phyloP scores from a whole-genome alignment of 1,140 invertebrate species.

The Zaprionus tsacasi region DNA sequence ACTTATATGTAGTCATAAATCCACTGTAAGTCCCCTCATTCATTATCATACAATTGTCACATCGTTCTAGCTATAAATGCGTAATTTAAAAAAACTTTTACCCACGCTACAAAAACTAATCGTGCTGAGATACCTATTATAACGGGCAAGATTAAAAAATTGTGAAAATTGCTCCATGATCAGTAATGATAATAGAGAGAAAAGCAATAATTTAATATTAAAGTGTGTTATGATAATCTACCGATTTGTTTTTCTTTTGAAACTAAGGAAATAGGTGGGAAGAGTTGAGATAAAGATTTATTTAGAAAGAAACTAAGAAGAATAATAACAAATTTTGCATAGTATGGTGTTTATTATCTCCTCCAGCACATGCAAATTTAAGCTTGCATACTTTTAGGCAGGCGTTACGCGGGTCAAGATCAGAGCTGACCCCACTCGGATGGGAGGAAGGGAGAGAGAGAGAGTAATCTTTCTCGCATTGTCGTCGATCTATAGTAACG shows the following conservation, averaged over 20 bases:
- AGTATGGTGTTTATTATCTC: too few relatives aligned
- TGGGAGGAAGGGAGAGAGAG: not conserved
- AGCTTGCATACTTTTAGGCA: constrained; percentile 68
- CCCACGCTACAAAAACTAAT: not conserved
- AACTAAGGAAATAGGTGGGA: too few relatives aligned
- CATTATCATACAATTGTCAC: not conserved
- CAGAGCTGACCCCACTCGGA: not conserved
- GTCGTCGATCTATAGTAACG: not conserved
- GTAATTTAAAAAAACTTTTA: not conserved
- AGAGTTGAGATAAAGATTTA: too few relatives aligned
- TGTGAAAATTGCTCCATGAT: not conserved
- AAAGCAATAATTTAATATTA: not conserved
- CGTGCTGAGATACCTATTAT: not conserved
- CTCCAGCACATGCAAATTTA: not conserved
- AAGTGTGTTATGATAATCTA: too few relatives aligned
- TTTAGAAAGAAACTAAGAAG: too few relatives aligned
- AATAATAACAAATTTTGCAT: too few relatives aligned
- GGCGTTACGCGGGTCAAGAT: constrained; percentile 2
- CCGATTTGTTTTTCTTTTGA: too few relatives aligned
- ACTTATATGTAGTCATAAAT: not conserved
- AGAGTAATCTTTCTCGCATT: not conserved
- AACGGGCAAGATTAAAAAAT: constrained; percentile 2
- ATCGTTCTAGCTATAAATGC: not conserved
- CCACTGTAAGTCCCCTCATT: not conserved
- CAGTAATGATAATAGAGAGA: not conserved